Conservation (phyloP, 2,797 vertebrate species). For the Lycodopsis pacificus region DNA sequence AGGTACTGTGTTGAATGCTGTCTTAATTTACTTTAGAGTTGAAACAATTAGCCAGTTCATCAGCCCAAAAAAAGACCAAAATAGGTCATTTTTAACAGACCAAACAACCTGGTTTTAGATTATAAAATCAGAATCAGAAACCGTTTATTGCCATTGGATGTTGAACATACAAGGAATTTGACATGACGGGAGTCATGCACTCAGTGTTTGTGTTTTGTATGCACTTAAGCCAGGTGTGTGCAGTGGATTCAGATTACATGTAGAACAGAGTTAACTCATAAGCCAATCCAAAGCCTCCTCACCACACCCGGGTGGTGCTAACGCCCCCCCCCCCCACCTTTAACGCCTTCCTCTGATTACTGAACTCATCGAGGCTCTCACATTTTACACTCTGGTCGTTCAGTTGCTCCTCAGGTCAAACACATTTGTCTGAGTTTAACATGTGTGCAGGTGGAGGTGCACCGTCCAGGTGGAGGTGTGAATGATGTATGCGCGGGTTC, state of each 20-base stretch:
- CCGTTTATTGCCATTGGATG: too few relatives aligned
- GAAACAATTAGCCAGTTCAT: not conserved
- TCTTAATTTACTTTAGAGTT: not conserved
- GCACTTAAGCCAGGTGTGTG: not conserved
- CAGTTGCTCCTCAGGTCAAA: not conserved
- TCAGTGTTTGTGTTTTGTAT: not conserved
- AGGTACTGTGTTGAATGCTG: not conserved
- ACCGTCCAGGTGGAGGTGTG: conserved; percentile 16
- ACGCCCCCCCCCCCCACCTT: not conserved
- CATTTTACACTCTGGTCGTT: not conserved
- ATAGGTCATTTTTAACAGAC: not conserved
- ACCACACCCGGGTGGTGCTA: not conserved
- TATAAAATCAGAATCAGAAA: not conserved
- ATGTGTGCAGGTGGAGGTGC: conserved; percentile 1
- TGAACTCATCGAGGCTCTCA: not conserved
- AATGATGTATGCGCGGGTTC: conserved; percentile 4
- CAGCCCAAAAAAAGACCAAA: not conserved
- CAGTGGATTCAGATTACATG: not conserved
- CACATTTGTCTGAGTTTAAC: not conserved
- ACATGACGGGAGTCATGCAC: not conserved
- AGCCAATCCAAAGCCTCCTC: not conserved
- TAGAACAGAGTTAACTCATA: not conserved
- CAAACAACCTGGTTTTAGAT: not conserved
- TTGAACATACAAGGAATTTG: too few relatives aligned
- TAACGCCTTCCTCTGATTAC: conserved; percentile 1